A percentile compares a stretch with the other conserved stretches of the same genome.
phyloP scores from a whole-genome alignment of 2,888 invertebrate genomes.

The Stenodera caucasica region DNA sequence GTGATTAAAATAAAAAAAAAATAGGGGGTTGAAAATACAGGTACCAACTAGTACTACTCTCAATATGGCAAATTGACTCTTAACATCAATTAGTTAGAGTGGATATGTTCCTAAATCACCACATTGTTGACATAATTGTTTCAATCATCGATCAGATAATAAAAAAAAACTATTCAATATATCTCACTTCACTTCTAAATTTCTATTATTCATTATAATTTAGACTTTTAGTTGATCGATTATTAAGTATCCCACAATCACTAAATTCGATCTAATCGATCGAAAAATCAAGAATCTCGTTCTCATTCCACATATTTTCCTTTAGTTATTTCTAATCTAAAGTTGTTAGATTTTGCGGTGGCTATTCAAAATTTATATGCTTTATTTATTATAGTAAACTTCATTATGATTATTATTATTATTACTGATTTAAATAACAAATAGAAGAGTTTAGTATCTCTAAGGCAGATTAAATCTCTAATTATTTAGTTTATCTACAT shows the following conservation, averaged over 20 bases:
- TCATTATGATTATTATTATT: not conserved
- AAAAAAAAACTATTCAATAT: not conserved
- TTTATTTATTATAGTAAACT: too few relatives aligned
- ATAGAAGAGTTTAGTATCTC: not conserved
- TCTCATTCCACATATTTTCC: too few relatives aligned
- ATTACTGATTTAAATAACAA: not conserved
- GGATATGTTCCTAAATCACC: slow-evolving; percentile 19
- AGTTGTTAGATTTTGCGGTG: too few relatives aligned
- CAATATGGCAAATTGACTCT: slow-evolving; percentile 22
- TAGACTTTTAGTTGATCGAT: too few relatives aligned
- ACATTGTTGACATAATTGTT: slow-evolving; percentile 11
- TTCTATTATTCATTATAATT: too few relatives aligned
- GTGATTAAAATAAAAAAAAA: slow-evolving; percentile 40
- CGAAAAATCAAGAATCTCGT: too few relatives aligned
- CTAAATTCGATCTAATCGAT: too few relatives aligned
- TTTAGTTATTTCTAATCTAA: too few relatives aligned
- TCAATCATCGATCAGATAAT: not conserved
- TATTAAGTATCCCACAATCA: too few relatives aligned
- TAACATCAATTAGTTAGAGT: slow-evolving; percentile 25
- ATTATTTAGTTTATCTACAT: slow-evolving; percentile 7
- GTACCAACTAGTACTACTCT: slow-evolving; percentile 25
- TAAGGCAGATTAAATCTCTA: slow-evolving; percentile 5
- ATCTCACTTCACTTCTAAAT: too few relatives aligned
- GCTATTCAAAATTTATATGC: too few relatives aligned
- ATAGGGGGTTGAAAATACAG: slow-evolving; percentile 8